phyloP scores from a whole-genome alignment of 2,888 invertebrate genomes.

The Nymphalis urticae region DNA sequence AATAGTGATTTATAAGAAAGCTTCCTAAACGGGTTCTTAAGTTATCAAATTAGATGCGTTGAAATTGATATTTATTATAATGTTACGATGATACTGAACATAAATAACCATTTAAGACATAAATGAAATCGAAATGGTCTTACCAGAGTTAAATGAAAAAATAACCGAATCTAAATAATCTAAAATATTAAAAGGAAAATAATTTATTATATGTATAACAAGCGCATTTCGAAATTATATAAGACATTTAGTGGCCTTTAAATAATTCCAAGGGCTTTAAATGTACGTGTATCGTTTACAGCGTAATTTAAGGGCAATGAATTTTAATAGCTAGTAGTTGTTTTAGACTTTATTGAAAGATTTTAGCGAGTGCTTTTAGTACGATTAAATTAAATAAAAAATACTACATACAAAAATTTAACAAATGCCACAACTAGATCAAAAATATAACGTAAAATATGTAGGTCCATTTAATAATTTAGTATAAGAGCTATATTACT shows the following conservation, averaged over 20 bases:
- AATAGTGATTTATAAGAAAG: slow-evolving; percentile 28
- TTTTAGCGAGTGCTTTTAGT: background rate
- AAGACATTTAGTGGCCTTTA: background rate
- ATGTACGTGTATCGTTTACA: background rate
- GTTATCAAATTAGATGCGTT: slow-evolving; percentile 25
- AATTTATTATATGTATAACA: slow-evolving; percentile 3
- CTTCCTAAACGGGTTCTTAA: slow-evolving; percentile 20
- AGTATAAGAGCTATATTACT: no score
- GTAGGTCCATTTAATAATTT: no score
- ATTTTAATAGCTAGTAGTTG: background rate
- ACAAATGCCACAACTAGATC: no score
- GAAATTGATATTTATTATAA: slow-evolving; percentile 30
- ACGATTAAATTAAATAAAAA: no score
- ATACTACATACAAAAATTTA: no score
- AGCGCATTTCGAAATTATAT: background rate
- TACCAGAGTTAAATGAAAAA: slow-evolving; percentile 18
- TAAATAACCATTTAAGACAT: slow-evolving; percentile 16
- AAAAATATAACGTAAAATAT: no score
- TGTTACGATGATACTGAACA: slow-evolving; percentile 18
- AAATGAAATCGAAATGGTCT: slow-evolving; percentile 25
- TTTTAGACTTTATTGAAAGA: background rate
- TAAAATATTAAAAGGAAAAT: background rate
- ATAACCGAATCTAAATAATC: background rate
- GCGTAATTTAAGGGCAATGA: background rate
- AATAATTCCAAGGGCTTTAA: background rate